phyloP scores from a whole-genome alignment of 2,888 invertebrate genomes.

The Smittia aterrima region DNA sequence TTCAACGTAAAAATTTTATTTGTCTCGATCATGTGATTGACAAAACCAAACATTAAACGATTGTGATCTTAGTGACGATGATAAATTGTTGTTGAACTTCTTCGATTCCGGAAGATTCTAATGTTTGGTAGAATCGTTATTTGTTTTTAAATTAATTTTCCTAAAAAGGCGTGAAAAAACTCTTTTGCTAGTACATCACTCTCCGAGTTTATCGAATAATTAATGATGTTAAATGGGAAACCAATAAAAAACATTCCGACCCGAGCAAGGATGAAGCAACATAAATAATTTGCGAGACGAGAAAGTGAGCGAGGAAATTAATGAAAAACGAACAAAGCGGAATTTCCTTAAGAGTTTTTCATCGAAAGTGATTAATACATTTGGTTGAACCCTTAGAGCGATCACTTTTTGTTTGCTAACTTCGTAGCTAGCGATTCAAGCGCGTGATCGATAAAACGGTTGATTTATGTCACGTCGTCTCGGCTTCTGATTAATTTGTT shows the following conservation, averaged over 20 bases:
- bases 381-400: background rate
- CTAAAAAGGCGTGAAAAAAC: background rate
- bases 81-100: background rate
- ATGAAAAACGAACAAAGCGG: background rate
- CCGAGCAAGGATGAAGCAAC: background rate
- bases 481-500: too few species aligned
- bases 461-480: background rate
- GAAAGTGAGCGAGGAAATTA: background rate
- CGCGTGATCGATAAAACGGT: background rate
- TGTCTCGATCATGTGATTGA: too few species aligned
- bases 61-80: background rate
- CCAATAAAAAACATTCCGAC: conserved; percentile 22
- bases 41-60: too few species aligned
- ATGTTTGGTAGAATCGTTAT: background rate
- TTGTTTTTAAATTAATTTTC: conserved; percentile 36
- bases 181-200: background rate
- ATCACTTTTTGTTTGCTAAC: background rate
- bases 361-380: background rate
- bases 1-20: too few species aligned
- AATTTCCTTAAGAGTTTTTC: background rate
- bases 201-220: conserved; percentile 37
- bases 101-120: conserved; percentile 5
- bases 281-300: conserved; percentile 17
- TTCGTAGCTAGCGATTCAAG: too few species aligned
- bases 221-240: conserved; percentile 40